These are phyloP conservation scores for Battus philenor DNA, from an alignment of 1,140 invertebrate genomes.

Conservation along the genomic window DNA sequence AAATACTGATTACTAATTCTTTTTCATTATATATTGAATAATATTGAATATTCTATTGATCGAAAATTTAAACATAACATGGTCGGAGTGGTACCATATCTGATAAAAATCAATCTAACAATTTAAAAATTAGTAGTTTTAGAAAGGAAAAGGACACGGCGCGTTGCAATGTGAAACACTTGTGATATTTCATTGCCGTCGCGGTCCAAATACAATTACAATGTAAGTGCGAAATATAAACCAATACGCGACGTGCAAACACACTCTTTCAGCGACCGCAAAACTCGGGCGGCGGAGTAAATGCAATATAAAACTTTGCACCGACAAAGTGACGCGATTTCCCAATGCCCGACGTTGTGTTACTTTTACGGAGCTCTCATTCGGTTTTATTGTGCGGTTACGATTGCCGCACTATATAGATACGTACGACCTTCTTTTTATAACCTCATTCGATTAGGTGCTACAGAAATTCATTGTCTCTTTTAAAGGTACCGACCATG, in stretches of 20 bases:
- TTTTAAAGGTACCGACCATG: too few relatives aligned
- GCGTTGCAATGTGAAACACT: not conserved
- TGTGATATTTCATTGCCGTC: slow-evolving; percentile 2
- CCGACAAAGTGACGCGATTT: slow-evolving; percentile 32
- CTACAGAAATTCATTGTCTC: too few relatives aligned
- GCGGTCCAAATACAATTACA: slow-evolving; percentile 14
- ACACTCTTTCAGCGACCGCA: slow-evolving; percentile 19
- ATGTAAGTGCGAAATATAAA: slow-evolving; percentile 17
- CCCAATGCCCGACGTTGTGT: slow-evolving; percentile 12
- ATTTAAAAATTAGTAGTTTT: not conserved
- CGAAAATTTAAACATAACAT: too few relatives aligned
- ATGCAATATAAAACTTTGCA: slow-evolving; percentile 20
- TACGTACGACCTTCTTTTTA: slow-evolving; percentile 4
- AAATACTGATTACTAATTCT: too few relatives aligned
- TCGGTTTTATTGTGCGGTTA: slow-evolving; percentile 23
- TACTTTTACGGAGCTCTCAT: slow-evolving; percentile 12
- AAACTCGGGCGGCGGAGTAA: slow-evolving; percentile 13
- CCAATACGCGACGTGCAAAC: slow-evolving; percentile 18
- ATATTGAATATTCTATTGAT: too few relatives aligned
- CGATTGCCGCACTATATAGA: slow-evolving; percentile 9
- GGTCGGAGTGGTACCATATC: too few relatives aligned
- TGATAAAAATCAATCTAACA: not conserved
- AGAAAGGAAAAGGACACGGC: slow-evolving; percentile 5
- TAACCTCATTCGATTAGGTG: slow-evolving; percentile 4
- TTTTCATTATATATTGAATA: too few relatives aligned